A percentile compares a stretch with the other conserved stretches of the same genome.
These are phyloP conservation scores for Drosophila gunungcola DNA, from an alignment of 1,140 invertebrate genomes.

Conservation along the genomic window DNA sequence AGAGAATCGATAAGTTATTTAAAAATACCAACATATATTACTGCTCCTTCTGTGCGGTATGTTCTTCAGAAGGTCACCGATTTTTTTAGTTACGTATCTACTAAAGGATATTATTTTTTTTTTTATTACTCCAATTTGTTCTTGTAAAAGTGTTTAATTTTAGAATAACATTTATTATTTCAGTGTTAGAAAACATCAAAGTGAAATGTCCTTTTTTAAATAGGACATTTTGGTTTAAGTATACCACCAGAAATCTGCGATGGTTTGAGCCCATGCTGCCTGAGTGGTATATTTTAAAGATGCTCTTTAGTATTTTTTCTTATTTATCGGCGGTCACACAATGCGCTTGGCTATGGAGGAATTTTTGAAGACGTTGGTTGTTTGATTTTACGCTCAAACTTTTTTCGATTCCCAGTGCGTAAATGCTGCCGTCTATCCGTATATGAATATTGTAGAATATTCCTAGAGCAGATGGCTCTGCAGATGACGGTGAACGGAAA, in stretches of 20 bases:
- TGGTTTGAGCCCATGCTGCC: too few species aligned
- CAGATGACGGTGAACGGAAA: constrained; percentile 57
- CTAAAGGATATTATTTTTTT: too few species aligned
- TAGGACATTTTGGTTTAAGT: too few species aligned
- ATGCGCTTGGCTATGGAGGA: constrained; percentile 37
- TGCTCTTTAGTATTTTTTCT: neutral
- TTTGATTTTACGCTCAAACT: constrained; percentile 55
- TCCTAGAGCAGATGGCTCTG: constrained; percentile 45
- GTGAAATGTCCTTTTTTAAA: too few species aligned
- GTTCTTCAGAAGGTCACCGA: neutral
- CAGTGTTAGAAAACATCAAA: too few species aligned
- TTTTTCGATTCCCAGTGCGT: constrained; percentile 26
- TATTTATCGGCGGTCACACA: constrained; percentile 2
- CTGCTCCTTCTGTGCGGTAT: neutral
- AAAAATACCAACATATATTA: neutral
- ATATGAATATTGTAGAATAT: constrained; percentile 24
- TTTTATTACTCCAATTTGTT: too few species aligned
- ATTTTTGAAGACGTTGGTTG: constrained; percentile 55
- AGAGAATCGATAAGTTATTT: neutral
- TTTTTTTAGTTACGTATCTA: too few species aligned
- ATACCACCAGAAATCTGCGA: too few species aligned
- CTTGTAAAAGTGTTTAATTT: too few species aligned
- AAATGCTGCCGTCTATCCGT: constrained; percentile 15
- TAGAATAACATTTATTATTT: too few species aligned
- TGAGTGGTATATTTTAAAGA: neutral